These are phyloP conservation scores for Leptopilina myrica DNA, from an alignment of 2,888 invertebrate species.

Conservation along the genomic window DNA sequence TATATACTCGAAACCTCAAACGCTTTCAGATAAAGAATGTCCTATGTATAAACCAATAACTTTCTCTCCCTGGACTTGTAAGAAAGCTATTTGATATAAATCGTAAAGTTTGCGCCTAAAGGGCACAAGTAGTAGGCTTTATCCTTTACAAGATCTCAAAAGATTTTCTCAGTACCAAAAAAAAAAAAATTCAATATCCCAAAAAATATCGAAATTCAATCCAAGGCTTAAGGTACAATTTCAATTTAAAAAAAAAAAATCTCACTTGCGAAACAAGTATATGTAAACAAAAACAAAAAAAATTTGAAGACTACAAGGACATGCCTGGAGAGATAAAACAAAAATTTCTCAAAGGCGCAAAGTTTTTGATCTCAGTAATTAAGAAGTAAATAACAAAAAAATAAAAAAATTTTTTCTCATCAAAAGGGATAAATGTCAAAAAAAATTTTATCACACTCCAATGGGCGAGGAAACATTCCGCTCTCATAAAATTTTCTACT, in stretches of 20 bases:
- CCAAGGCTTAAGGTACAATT: background rate
- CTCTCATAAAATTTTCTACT: background rate
- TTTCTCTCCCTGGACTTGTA: conserved; percentile 15
- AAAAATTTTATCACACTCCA: background rate
- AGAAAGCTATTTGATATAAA: conserved; percentile 9
- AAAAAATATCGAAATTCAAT: background rate
- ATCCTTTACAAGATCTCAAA: background rate
- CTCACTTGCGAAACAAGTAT: background rate
- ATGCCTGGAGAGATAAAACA: background rate
- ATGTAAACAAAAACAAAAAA: background rate
- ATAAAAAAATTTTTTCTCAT: background rate
- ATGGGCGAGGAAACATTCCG: background rate
- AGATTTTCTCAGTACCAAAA: background rate
- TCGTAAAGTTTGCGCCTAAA: background rate
- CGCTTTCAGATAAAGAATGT: conserved; percentile 14
- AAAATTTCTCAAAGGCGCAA: background rate
- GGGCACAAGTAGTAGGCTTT: background rate
- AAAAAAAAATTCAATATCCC: background rate
- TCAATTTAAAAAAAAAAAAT: background rate
- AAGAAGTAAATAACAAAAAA: background rate
- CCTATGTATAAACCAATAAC: conserved; percentile 3
- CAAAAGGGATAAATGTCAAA: background rate
- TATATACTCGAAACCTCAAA: conserved; percentile 12
- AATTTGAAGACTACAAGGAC: background rate
- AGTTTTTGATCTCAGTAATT: background rate